A percentile compares a stretch with the other conserved stretches of the same genome.
Evolutionary conservation across 2,888 invertebrate species (phyloP).

Genomic region (Amiota communis): DNA sequence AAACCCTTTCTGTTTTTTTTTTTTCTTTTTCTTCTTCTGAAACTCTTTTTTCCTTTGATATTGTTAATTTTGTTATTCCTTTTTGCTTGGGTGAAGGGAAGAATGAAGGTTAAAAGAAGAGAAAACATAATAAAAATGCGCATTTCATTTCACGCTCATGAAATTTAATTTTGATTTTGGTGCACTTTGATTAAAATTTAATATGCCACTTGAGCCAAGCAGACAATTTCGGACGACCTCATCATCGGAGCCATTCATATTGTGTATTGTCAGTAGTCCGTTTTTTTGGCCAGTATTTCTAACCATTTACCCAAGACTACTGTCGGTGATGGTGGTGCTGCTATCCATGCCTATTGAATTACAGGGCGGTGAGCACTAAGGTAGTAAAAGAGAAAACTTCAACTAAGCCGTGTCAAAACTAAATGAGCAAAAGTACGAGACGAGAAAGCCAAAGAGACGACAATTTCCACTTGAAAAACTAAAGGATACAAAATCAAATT

Average conservation of each 20-base stretch:
- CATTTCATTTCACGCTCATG: neutral
- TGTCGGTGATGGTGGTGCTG: too few species aligned
- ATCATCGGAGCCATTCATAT: too few species aligned
- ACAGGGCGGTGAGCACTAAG: too few species aligned
- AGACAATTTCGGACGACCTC: too few species aligned
- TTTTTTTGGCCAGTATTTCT: too few species aligned
- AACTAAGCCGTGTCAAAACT: too few species aligned
- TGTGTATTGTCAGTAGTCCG: too few species aligned
- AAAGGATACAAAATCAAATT: constrained; percentile 28
- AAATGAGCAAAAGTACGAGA: constrained; percentile 12
- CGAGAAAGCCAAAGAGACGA: neutral
- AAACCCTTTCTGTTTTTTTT: neutral
- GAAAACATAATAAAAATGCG: neutral
- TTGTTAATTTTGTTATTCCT: neutral
- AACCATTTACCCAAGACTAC: too few species aligned
- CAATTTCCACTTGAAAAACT: constrained; percentile 19
- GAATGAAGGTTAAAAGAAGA: neutral
- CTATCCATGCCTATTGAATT: too few species aligned
- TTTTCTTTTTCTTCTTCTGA: too few species aligned
- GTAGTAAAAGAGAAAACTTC: too few species aligned
- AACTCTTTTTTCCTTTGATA: neutral
- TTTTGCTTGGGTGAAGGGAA: neutral
- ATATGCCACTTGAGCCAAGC: neutral
- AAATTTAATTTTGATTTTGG: neutral
- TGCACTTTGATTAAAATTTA: constrained; percentile 20